Evolutionary conservation across 2,113 vertebrate genomes (phyloP), one percentile per base, ranked within the genome.

Genomic region (Sialia sialis): DNA sequence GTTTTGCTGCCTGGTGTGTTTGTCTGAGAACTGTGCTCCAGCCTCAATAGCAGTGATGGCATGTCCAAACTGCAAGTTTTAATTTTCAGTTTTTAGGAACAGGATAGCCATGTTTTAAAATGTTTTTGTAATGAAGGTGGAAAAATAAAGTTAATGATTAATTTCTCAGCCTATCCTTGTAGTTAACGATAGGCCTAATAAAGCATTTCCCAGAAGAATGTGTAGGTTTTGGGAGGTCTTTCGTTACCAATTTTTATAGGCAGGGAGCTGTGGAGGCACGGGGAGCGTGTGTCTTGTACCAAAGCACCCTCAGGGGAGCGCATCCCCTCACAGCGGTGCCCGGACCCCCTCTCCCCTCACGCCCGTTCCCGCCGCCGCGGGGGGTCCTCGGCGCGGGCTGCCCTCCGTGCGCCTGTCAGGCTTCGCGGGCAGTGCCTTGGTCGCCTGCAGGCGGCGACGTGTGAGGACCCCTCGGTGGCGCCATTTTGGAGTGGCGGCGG

Each of bases 401-500:
- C 10, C 86, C 32, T 1, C 1, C 10, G 2, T 11, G 3, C 66
- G 95, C 75, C 59, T 87, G 43, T 11, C 14, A 26, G 13, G 9
- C 16, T 4, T n/a, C 4, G 7, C 16, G 0, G 87, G 88, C 84
- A 64, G 3, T 4, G 20, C 5, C 4, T 34, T 1, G 7, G 92
- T 1, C 51, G 8, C 74, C 73, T 27, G 18, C 20, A 8, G 26
- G 43, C n/a, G 54, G 39, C 0, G 41, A 54, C 14, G 11, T 3
- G 63, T 20, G 56, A 96, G 96, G 96, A 11, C 94, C 96, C 83
- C 44, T 13, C 4, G 55, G 16, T 39, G 87, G 87, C 95, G 97
- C 98, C 97, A 98, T 98, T 90, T 98, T 97, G 93, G 94, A 92
- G 84, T 29, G 60, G 30, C 70, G 43, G 27, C 70, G 46, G 46